These are phyloP conservation scores for Physella acuta DNA, from an alignment of 1,140 invertebrate species.

Conservation along the genomic window DNA sequence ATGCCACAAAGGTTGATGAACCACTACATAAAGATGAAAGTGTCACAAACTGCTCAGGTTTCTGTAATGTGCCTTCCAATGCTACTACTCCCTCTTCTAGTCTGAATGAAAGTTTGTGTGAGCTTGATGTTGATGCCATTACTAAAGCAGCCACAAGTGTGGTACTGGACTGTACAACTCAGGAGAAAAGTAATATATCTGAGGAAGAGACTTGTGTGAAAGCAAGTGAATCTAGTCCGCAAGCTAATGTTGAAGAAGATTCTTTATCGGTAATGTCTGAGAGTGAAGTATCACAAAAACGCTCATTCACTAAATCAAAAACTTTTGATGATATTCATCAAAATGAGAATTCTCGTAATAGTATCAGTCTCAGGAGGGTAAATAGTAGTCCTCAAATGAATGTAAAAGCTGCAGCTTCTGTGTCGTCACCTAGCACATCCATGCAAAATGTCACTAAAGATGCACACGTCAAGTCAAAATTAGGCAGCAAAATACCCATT, in stretches of 20 bases:
- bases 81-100: neutral
- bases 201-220: neutral
- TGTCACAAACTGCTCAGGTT: neutral
- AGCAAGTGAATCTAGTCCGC: neutral
- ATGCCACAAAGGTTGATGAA: too few species aligned
- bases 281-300: neutral
- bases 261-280: neutral
- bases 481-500: slow-evolving; percentile 25
- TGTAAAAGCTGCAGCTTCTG: neutral
- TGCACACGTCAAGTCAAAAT: slow-evolving; percentile 17
- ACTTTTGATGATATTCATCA: slow-evolving; percentile 16
- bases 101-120: slow-evolving; percentile 14
- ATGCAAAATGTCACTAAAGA: neutral
- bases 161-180: neutral
- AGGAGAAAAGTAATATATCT: neutral
- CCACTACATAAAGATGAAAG: neutral
- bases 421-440: neutral
- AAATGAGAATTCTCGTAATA: neutral
- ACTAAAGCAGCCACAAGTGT: neutral
- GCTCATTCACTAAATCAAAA: slow-evolving; percentile 16
- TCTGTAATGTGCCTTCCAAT: neutral
- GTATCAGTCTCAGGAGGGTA: neutral
- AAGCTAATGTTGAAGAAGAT: too few species aligned
- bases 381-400: slow-evolving; percentile 23
- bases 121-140: slow-evolving; percentile 2